These are phyloP conservation scores for Drosophila persimilis DNA, from an alignment of 1,140 invertebrate species.

Conservation along the genomic window DNA sequence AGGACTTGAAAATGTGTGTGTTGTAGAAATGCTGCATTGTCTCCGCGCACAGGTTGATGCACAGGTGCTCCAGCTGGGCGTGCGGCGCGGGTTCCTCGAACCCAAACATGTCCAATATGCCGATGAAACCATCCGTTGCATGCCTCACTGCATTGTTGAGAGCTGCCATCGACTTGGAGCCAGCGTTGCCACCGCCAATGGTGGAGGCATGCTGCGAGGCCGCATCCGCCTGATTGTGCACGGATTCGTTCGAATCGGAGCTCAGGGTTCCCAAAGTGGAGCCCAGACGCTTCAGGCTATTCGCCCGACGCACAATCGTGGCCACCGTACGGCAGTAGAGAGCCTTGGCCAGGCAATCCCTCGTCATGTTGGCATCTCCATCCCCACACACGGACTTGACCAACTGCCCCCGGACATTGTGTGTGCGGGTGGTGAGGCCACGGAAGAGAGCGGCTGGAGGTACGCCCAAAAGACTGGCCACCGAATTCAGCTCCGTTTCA, in stretches of 20 bases:
- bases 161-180: constrained; percentile 95
- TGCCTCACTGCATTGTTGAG: constrained; percentile 95
- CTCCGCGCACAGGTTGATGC: constrained; percentile 97
- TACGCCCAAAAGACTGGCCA: constrained; percentile 92
- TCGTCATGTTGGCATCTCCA: constrained; percentile 92
- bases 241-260: constrained; percentile 95
- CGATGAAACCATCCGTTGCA: constrained; percentile 97
- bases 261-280: constrained; percentile 94
- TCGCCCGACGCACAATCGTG: constrained; percentile 95
- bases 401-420: constrained; percentile 92
- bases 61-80: constrained; percentile 95
- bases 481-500: constrained; percentile 91
- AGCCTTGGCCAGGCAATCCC: constrained; percentile 95
- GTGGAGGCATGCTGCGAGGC: constrained; percentile 94
- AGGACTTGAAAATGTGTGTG: constrained; percentile 97
- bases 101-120: constrained; percentile 97
- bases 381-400: constrained; percentile 93
- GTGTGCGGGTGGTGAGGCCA: constrained; percentile 92
- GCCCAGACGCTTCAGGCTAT: constrained; percentile 94
- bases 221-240: constrained; percentile 93
- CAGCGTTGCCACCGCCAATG: constrained; percentile 90
- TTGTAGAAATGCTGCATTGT: constrained; percentile 99
- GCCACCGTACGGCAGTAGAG: constrained; percentile 97
- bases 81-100: constrained; percentile 94
- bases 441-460: constrained; percentile 89